Base-by-base conservation (phyloP, 2,888 invertebrate species). In the Drosophila ochracea region DNA sequence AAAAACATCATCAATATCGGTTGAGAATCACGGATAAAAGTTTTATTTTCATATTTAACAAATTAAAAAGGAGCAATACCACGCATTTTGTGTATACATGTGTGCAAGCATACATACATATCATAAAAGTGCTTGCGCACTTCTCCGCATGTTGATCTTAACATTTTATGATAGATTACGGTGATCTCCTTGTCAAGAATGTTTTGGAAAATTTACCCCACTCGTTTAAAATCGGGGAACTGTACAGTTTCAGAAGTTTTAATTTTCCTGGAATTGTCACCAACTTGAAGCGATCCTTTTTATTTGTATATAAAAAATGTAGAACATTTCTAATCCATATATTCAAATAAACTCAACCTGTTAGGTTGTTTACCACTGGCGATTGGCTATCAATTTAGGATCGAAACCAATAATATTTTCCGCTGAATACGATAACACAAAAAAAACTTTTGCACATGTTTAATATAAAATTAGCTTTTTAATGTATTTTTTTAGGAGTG, bases 401-500 rank as follows among this genome's bases (percentile, higher is more conserved):
- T 25, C 25, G 25, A 47, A 47, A 25, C 16, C 21, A 19, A 31
- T 30, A 52, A 31, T 52, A 13, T 52, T n/a, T 52, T 52, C 9
- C 47, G 25, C 21, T n/a, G 5, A 52, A 28, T 28, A 50, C 11
- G 19, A 50, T 25, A 25, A 19, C 50, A 50, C 19, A 50, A 19
- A 37, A 11, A 35, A 57, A 57, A 39, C 39, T 6, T 39, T 39
- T 39, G 55, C 55, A 58, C 30, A 3, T 41, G 9, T 58, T 30
- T n/a, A 30, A 30, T 58, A 30, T 47, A 72, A 57, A 54, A 28
- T 13, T 11, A 28, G 11, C 7, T 11, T 39, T 13, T 39, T 31
- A 47, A 54, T 60, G 50, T 28, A 58, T 50, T 67, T 55, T 28
- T 37, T 68, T 60, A 55, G 19, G 11, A 61, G 21, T 65, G 57